Percentiles rank a stretch among this genome's conserved stretches.
These are phyloP conservation scores for Rousettus leschenaultii DNA, from an alignment of 2,113 vertebrate species.

Conservation along the genomic window DNA sequence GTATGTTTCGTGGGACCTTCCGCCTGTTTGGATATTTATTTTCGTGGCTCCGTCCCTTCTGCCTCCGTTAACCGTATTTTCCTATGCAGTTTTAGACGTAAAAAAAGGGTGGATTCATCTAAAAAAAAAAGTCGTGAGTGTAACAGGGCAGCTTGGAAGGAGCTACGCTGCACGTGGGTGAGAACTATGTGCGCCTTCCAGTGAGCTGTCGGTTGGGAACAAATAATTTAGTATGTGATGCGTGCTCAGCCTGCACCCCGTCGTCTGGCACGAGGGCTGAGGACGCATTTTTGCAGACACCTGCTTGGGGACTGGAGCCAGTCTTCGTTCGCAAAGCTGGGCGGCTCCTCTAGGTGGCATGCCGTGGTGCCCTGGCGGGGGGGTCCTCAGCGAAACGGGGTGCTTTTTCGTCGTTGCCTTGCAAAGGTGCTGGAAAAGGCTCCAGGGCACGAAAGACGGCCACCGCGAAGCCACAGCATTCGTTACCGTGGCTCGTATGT, in stretches of 20 bases:
- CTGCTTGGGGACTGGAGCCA: not conserved
- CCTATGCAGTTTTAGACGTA: not conserved
- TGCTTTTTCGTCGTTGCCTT: fast-evolving
- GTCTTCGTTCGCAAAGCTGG: not conserved
- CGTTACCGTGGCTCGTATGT: too few relatives aligned
- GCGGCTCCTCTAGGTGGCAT: fast-evolving
- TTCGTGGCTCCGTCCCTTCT: not conserved
- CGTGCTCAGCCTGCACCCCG: not conserved
- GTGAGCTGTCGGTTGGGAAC: not conserved
- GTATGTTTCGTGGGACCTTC: fast-evolving
- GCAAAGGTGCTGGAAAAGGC: not conserved
- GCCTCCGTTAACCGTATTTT: not conserved
- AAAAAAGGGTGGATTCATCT: not conserved
- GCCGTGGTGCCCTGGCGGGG: not conserved
- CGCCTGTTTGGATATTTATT: not conserved
- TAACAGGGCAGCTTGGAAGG: not conserved
- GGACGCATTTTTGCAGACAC: not conserved
- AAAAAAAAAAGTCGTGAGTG: not conserved
- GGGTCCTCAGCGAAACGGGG: fast-evolving
- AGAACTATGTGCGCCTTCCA: not conserved
- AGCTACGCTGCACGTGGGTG: not conserved
- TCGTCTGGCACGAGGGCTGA: not conserved
- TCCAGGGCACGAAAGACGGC: too few relatives aligned
- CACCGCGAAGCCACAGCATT: not conserved
- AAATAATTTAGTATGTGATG: not conserved